Evolutionary conservation across 2,888 invertebrate species (phyloP).

Genomic region (Polydrusus cervinus): DNA sequence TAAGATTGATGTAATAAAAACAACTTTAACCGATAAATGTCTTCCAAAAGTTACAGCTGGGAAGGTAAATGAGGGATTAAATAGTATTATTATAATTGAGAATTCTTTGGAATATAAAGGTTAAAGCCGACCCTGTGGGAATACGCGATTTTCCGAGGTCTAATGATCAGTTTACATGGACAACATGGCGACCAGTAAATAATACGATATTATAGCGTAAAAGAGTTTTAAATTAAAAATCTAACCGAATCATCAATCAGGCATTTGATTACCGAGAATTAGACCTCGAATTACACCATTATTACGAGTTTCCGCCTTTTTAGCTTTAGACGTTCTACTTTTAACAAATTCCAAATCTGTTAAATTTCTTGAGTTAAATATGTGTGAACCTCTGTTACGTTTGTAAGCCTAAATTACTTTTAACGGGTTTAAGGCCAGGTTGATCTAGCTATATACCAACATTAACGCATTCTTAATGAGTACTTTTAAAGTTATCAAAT

Average conservation of each 20-base stretch:
- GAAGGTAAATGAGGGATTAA: too few relatives aligned
- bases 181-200: too few relatives aligned
- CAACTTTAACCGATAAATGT: too few relatives aligned
- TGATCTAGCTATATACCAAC: background rate
- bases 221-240: background rate
- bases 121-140: too few relatives aligned
- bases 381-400: conserved; percentile 9
- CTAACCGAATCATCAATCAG: background rate
- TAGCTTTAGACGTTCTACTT: background rate
- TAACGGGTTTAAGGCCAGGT: background rate
- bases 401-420: background rate
- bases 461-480: background rate
- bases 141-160: too few relatives aligned
- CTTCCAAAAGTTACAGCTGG: too few relatives aligned
- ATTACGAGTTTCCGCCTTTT: conserved; percentile 13
- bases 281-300: background rate
- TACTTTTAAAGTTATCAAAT: background rate
- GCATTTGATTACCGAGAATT: background rate
- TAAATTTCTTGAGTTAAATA: conserved; percentile 5
- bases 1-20: too few relatives aligned
- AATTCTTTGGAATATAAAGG: too few relatives aligned
- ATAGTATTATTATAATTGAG: too few relatives aligned
- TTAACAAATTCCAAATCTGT: background rate
- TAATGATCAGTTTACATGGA: too few relatives aligned
- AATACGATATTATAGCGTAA: background rate